Base-by-base conservation (phyloP, 2,888 invertebrate species). In the Agrochola litura region DNA sequence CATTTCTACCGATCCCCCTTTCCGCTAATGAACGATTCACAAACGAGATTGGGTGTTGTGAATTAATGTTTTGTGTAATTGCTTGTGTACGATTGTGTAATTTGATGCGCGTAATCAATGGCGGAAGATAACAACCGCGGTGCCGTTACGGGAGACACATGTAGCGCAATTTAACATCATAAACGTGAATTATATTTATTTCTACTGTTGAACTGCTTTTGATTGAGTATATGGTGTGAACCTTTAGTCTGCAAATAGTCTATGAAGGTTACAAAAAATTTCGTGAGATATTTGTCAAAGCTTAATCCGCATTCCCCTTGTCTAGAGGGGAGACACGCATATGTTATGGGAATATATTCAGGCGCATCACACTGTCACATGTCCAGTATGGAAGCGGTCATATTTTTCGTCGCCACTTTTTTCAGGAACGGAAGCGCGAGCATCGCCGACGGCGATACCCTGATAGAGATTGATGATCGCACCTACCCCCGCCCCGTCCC, bases 391-490 rank as follows among this genome's bases (percentile, higher is more conserved):
- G 90, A 90, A 88, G 88, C 90, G 94, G 92, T 94, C 94, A 95
- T 95, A 95, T 95, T 95, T 93, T 94, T 92, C 94, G 92, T 90
- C 91, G 91, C 88, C 89, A 88, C 90, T 93, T 95, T 95, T 91
- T 95, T 92, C 94, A 87, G 88, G 90, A 90, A 81, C 92, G 91
- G 92, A 92, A 91, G 90, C 89, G 90, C 83, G 90, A 88, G 91
- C 91, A 91, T 88, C 90, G 92, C 91, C 91, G 90, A 77, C 92
- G 91, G 91, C 91, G 91, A 89, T 91, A 90, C 86, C 87, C 92
- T 95, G 96, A 96, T 96, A 95, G 95, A 96, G 96, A 96, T 96
- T 96, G 96, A 96, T 96, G 96, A 96, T 92, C 91, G 91, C 83
- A 85, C 86, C 82, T 85, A 82, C 86, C 88, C 89, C 89, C 90